These are phyloP conservation scores for Microcebus ravelobensis DNA, from an alignment of 2,113 vertebrate species.

Conservation along the genomic window DNA sequence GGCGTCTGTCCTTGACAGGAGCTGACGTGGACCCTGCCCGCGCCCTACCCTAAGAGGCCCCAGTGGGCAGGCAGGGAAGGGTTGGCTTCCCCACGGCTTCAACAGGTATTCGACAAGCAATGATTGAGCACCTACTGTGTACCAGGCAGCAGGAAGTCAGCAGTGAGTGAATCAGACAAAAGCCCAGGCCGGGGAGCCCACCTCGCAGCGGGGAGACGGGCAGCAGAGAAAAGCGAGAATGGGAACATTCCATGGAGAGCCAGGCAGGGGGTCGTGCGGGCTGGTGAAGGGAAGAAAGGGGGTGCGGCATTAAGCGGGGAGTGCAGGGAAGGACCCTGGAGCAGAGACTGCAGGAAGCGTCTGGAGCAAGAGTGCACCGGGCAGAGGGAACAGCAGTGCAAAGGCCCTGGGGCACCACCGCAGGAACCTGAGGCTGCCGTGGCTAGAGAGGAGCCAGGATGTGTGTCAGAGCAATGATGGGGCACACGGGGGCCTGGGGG, in stretches of 20 bases:
- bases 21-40: background rate
- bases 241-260: background rate
- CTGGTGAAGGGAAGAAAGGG: background rate
- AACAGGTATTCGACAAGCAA: background rate
- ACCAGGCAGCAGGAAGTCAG: background rate
- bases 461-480: background rate
- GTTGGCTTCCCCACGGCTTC: background rate
- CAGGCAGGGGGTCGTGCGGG: rapidly evolving
- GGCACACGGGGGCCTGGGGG: background rate
- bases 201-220: background rate
- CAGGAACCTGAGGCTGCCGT: too few relatives aligned
- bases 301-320: background rate
- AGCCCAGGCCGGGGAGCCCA: background rate
- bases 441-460: background rate
- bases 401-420: background rate
- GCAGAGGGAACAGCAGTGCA: background rate
- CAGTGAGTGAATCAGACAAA: background rate
- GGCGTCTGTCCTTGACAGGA: background rate
- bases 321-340: background rate
- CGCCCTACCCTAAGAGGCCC: background rate
- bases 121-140: background rate
- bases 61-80: rapidly evolving
- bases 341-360: background rate
- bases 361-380: too few relatives aligned
- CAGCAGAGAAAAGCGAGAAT: background rate